Base-by-base conservation (phyloP, 2,888 invertebrate species). In the Trichogramma evanescens region DNA sequence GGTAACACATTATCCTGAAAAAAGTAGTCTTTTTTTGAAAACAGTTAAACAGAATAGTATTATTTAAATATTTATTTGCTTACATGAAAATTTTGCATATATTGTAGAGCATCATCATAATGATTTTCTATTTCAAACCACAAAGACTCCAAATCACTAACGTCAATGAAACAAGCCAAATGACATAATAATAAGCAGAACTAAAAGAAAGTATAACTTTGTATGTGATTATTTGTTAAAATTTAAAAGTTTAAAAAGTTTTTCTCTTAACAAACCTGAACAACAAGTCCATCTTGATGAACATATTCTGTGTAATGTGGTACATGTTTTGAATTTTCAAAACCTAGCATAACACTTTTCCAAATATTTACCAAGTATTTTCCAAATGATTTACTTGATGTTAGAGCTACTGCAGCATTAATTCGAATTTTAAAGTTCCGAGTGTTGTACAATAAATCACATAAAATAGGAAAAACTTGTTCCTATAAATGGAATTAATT, bases 341-440 rank as follows among this genome's bases (percentile, higher is more conserved):
- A 82, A 4, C 90, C 91, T 13, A 82, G 81, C 56, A 93, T 78
- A 3, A 93, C 75, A 3, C 86, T 84, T 4, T 82, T 80, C 92
- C 93, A 95, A 38, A 89, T 80, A 10, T 70, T 67, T 0, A 80
- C 72, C 69, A 83, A 88, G 66, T 85, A 82, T 4, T 76, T 75
- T 0, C 86, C 90, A 70, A 89, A 92, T 1, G 78, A 76, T 45
- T 74, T 72, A n/a, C 86, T 84, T 61, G 83, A 84, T 8, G 83
- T 84, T 62, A 95, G 75, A 0, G 93, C 92, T 59, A 84, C 81
- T 1, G 91, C 89, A 3, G 93, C 93, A 77, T 90, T 93, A 62
- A 91, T 93, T 42, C 94, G 86, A 5, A 95, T 95, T 82, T 95
- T 95, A 67, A 93, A 89, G 75, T 94, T 94, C 59, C 86, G 84